Evolutionary conservation across 2,888 invertebrate species (phyloP).

Genomic region (Drosophila nigritarsus): DNA sequence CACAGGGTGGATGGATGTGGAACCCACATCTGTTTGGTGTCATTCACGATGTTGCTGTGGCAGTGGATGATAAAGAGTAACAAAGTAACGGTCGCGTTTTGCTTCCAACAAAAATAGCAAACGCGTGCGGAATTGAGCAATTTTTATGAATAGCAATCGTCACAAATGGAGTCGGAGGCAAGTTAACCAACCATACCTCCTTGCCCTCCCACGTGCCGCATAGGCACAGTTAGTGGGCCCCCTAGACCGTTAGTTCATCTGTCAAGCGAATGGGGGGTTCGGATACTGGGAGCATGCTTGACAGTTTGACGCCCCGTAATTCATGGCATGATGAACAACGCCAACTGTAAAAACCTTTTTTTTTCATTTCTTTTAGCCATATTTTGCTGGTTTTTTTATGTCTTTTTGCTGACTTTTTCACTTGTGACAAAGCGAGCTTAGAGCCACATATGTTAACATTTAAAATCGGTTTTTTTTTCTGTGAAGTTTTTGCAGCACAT

Average conservation of each 20-base stretch:
- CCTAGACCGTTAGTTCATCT: slow-evolving; percentile 65
- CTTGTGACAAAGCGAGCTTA: slow-evolving; percentile 48
- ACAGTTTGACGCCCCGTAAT: slow-evolving; percentile 82
- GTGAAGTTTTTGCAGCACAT: slow-evolving; percentile 28
- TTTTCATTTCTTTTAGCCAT: slow-evolving; percentile 22
- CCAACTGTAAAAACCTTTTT: slow-evolving; percentile 49
- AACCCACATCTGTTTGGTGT: slow-evolving; percentile 61
- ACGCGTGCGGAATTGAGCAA: slow-evolving; percentile 79
- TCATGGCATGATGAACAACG: slow-evolving; percentile 81
- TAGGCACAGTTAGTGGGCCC: slow-evolving; percentile 39
- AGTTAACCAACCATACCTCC: not conserved
- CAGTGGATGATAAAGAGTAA: slow-evolving; percentile 52
- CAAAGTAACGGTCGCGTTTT: slow-evolving; percentile 49
- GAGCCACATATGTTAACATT: slow-evolving; percentile 53
- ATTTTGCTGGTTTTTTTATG: slow-evolving; percentile 22
- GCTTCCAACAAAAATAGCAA: slow-evolving; percentile 71
- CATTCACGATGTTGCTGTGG: slow-evolving; percentile 51
- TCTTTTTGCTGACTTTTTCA: slow-evolving; percentile 54
- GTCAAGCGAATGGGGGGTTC: slow-evolving; percentile 49
- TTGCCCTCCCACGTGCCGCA: not conserved
- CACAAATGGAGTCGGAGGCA: slow-evolving; percentile 54
- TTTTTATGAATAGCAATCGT: slow-evolving; percentile 81
- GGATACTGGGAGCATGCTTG: slow-evolving; percentile 67
- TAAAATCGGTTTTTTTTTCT: slow-evolving; percentile 43
- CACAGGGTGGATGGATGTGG: slow-evolving; percentile 8